Base-by-base conservation (phyloP, 1,140 invertebrate species). In the Meloidogyne hapla region DNA sequence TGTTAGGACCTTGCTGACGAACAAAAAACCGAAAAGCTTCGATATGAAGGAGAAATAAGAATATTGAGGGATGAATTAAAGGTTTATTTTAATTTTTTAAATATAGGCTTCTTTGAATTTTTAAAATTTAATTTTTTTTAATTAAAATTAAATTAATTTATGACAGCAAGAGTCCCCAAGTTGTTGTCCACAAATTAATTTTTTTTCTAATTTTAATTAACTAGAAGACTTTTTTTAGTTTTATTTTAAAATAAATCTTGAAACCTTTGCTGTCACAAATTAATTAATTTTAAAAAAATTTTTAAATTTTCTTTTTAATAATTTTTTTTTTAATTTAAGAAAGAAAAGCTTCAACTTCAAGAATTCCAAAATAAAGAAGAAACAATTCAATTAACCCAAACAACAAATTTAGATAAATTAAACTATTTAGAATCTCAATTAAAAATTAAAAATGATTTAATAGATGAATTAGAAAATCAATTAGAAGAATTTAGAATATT, bases 391-490 rank as follows among this genome's bases (percentile, higher is more conserved):
- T 8, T 56, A 9, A n/a, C 48, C 18, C 18, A 56, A 56, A 56
- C 18, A n/a, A n/a, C n/a, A 56, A 56, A 56, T 56, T 56, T 56
- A n/a, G 48, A 56, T 56, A n/a, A 56, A n/a, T 56, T 56, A 56
- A n/a, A 56, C 6, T 15, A 13, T 21, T 21, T 56, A n/a, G 48
- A 56, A 56, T 21, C 2, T 21, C 67, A 78, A 71, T 74, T 78
- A 26, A 33, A 33, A 28, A 56, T 25, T 23, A 78, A 80, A 66
- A 62, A 69, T 40, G 48, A n/a, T 48, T 38, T 80, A 40, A 65
- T 79, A 13, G 78, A 79, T 15, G 78, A 79, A 23, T 63, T 79
- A 3, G 78, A 79, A 63, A 79, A 79, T 40, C 69, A 80, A 23
- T 18, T 79, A 56, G 78, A 80, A 66, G 78, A 79, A 61, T 61